Evolutionary conservation across 2,113 vertebrate genomes (phyloP), one percentile per base, ranked within the genome.

Genomic region (Lepidothrix coronata): DNA sequence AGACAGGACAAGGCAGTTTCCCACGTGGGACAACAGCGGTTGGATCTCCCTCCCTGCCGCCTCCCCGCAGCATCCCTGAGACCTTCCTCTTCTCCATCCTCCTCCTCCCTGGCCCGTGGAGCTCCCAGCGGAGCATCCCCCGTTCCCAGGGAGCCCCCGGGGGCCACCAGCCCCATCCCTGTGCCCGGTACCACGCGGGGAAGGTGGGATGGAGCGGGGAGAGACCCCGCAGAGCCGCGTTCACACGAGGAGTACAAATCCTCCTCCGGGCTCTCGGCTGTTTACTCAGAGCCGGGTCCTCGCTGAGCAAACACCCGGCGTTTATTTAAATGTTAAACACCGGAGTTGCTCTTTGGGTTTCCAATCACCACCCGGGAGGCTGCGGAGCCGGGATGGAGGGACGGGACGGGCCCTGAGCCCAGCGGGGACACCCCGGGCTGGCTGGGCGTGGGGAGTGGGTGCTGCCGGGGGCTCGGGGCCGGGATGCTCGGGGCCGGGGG

Each of bases 1-100:
- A 43, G 4, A 31, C 71, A 59, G 73, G 73, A 54, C 9, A 14
- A 15, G 52, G 39, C 35, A 6, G 49, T 63, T 15, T 21, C 11
- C 35, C 27, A 14, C 1, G 0, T 0, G 37, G 58, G 13, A 48
- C 18, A 67, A 7, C 19, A 31, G 58, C 1, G 1, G 8, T 4
- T 3, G 3, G 6, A 20, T 6, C 43, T 54, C 11, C 0, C 31
- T 68, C 43, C 11, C 7, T 1, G 3, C 17, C 48, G 6, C 35
- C 25, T 55, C 16, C 6, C n/a, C 13, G 18, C 17, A 8, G 52
- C 33, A 23, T n/a, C 48, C 27, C 72, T 0, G 3, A 14, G 15
- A n/a, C 12, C 25, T 67, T 58, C 67, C n/a, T 12, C 19, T 19
- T 55, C 59, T 57, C 39, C 87, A 65, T 61, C 83, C 48, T 88